Evolutionary conservation across 2,888 invertebrate genomes (phyloP).

Genomic region (Tricholauxania praeusta): DNA sequence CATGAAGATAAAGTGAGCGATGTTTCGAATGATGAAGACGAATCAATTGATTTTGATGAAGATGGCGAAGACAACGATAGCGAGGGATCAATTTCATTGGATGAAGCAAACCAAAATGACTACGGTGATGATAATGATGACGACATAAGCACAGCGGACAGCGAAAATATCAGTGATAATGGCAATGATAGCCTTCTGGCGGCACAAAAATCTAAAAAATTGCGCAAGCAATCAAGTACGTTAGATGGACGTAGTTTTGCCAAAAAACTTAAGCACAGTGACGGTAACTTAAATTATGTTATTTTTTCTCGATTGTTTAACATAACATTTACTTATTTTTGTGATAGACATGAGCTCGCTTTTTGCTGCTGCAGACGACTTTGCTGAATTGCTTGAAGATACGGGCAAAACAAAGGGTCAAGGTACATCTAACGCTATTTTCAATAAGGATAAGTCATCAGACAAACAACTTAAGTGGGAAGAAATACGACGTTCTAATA

Average conservation of each 20-base stretch:
- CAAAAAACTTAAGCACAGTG: conserved; percentile 62
- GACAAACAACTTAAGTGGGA: conserved; percentile 87
- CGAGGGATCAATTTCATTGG: conserved; percentile 49
- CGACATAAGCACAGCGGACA: conserved; percentile 55
- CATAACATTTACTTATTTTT: conserved; percentile 15
- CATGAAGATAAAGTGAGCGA: conserved; percentile 62
- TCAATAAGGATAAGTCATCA: conserved; percentile 83
- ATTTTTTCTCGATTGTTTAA: background rate
- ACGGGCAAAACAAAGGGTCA: conserved; percentile 77
- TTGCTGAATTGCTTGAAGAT: conserved; percentile 88
- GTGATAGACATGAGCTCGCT: conserved; percentile 72
- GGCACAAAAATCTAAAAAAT: conserved; percentile 59
- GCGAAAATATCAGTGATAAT: conserved; percentile 39
- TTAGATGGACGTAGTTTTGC: conserved; percentile 58
- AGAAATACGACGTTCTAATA: conserved; percentile 71
- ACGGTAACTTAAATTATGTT: conserved; percentile 51
- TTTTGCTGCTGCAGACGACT: conserved; percentile 90
- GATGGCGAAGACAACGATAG: conserved; percentile 54
- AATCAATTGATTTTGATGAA: conserved; percentile 58
- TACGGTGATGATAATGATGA: conserved; percentile 48
- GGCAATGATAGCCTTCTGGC: conserved; percentile 50
- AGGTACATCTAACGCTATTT: conserved; percentile 77
- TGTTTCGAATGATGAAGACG: conserved; percentile 54
- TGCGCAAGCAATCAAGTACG: conserved; percentile 47
- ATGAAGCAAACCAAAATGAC: conserved; percentile 54